phyloP scores from a whole-genome alignment of 2,888 invertebrate species.

The Sabatieria punctata region DNA sequence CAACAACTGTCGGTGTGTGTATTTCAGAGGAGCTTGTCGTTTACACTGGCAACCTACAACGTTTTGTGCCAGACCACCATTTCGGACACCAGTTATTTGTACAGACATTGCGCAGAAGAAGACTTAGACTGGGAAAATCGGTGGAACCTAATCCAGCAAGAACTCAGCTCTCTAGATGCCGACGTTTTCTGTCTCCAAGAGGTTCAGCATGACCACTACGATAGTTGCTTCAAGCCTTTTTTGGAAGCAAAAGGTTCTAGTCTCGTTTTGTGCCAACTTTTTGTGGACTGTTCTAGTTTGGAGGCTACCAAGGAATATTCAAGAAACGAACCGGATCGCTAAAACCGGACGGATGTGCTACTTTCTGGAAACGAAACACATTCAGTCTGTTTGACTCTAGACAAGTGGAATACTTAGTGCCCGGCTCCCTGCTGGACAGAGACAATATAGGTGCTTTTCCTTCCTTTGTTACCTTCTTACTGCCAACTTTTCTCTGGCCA shows the following conservation, averaged over 20 bases:
- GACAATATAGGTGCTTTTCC: slow-evolving; percentile 73
- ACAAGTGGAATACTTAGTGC: slow-evolving; percentile 50
- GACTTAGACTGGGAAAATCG: slow-evolving; percentile 17
- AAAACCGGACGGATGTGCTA: slow-evolving; percentile 70
- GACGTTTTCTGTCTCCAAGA: slow-evolving; percentile 27
- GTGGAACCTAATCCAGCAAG: slow-evolving; percentile 13
- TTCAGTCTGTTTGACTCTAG: slow-evolving; percentile 49
- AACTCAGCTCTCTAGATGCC: slow-evolving; percentile 15
- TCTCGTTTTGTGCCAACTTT: not conserved
- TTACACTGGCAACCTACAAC: slow-evolving; percentile 19
- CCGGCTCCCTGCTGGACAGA: slow-evolving; percentile 51
- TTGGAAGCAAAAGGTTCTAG: slow-evolving; percentile 3
- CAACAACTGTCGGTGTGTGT: no score
- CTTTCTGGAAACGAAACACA: slow-evolving; percentile 52
- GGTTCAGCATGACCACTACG: slow-evolving; percentile 15
- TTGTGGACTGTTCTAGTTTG: not conserved
- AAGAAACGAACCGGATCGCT: slow-evolving; percentile 58
- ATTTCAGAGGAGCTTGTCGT: no score
- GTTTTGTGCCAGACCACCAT: slow-evolving; percentile 19
- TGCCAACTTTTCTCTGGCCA: no score
- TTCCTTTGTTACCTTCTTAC: no score
- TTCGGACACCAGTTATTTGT: slow-evolving; percentile 14
- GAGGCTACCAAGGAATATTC: slow-evolving; percentile 55
- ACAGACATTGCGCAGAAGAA: slow-evolving; percentile 11
- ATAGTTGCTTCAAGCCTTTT: slow-evolving; percentile 5